phyloP scores from a whole-genome alignment of 2,888 invertebrate genomes.

The Schrankia costaestrigalis region DNA sequence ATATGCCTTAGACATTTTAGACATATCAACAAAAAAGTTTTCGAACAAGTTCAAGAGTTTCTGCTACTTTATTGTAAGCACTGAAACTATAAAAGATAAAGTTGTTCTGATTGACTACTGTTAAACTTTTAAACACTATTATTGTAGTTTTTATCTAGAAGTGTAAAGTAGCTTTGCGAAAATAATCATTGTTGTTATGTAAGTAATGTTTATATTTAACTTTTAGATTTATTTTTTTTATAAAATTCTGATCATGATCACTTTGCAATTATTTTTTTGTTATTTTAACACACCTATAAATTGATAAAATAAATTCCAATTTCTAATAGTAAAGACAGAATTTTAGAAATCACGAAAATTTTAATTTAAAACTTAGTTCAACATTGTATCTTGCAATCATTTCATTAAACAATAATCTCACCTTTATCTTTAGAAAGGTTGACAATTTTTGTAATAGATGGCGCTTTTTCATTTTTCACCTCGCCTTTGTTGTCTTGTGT shows the following conservation, averaged over 20 bases:
- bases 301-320: too few species aligned
- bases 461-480: conserved; percentile 33
- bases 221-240: too few species aligned
- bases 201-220: too few species aligned
- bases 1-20: conserved; percentile 17
- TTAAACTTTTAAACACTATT: conserved; percentile 5
- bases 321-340: too few species aligned
- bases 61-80: conserved; percentile 9
- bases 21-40: conserved; percentile 12
- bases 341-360: too few species aligned
- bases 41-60: conserved; percentile 3
- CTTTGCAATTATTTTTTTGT: neutral
- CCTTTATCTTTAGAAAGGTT: conserved; percentile 57
- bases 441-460: conserved; percentile 45
- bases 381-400: conserved; percentile 24
- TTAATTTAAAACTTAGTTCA: too few species aligned
- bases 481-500: conserved; percentile 37
- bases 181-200: too few species aligned
- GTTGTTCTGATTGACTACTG: conserved; percentile 3
- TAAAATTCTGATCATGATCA: too few species aligned
- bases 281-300: neutral
- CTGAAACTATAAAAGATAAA: conserved; percentile 15
- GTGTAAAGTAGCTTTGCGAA: too few species aligned
- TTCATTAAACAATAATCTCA: conserved; percentile 30
- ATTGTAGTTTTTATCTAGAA: too few species aligned